phyloP scores from a whole-genome alignment of 2,888 invertebrate species.

The Caenorhabditis doughertyi region DNA sequence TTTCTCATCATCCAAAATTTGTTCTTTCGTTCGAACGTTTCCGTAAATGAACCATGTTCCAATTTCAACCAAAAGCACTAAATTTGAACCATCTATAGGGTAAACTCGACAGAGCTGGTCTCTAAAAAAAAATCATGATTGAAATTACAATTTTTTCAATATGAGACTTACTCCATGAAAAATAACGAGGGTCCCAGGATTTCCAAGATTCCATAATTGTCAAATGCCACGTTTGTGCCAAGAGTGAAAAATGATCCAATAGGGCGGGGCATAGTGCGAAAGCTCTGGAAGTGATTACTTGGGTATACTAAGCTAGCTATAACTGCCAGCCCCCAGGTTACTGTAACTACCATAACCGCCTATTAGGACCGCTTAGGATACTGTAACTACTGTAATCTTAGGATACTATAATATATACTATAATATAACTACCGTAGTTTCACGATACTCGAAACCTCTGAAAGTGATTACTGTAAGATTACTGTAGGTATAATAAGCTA shows the following conservation, averaged over 20 bases:
- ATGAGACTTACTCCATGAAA: neutral
- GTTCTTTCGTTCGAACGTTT: neutral
- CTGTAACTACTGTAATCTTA: no score
- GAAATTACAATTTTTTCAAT: neutral
- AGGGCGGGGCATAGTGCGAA: neutral
- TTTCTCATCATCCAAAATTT: neutral
- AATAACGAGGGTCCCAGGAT: neutral
- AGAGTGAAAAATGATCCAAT: neutral
- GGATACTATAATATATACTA: no score
- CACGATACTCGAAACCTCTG: no score
- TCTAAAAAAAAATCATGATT: neutral
- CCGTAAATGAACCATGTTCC: neutral
- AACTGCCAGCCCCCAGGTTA: no score
- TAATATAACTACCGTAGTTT: no score
- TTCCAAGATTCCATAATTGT: neutral
- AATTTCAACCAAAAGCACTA: neutral
- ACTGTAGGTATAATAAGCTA: no score
- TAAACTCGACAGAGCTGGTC: neutral
- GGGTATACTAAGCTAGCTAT: no score
- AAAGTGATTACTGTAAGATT: no score
- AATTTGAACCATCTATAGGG: neutral
- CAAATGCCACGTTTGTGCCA: neutral
- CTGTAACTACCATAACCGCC: no score
- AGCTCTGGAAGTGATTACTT: neutral
- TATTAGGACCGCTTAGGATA: no score